Conservation (phyloP, 2,888 invertebrate species). For the Ametastegia equiseti region DNA sequence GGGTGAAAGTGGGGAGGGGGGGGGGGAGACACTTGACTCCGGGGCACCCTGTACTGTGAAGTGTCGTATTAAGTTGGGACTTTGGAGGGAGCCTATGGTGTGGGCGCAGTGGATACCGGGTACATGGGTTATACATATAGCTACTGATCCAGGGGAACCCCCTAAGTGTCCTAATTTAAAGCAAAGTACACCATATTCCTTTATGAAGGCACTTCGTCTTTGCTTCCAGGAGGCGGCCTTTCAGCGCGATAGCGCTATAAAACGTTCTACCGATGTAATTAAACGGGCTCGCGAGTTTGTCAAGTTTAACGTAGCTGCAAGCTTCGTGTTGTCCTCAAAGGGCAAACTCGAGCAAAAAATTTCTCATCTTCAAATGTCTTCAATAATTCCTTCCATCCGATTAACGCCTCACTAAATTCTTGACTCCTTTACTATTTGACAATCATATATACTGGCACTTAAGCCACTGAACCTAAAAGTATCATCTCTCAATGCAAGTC, state of each 20-base stretch:
- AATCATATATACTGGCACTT: no score
- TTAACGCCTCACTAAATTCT: no score
- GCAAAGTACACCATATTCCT: conserved; percentile 44
- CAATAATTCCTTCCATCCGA: neutral
- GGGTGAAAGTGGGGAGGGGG: neutral
- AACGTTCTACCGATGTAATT: conserved; percentile 42
- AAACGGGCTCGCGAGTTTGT: conserved; percentile 25
- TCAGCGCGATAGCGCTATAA: conserved; percentile 31
- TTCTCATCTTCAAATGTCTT: conserved; percentile 11
- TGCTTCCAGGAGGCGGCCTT: conserved; percentile 34
- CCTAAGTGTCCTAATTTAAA: conserved; percentile 44
- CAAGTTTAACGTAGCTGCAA: conserved; percentile 32
- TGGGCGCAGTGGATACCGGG: neutral
- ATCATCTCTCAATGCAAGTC: no score
- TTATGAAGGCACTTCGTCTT: conserved; percentile 45
- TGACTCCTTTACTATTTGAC: no score
- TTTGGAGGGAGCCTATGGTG: neutral
- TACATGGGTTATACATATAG: neutral
- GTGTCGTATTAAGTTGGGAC: conserved; percentile 12
- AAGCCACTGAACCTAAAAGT: no score
- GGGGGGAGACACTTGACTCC: neutral
- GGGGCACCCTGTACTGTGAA: neutral
- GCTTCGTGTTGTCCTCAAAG: conserved; percentile 27
- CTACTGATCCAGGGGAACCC: conserved; percentile 42
- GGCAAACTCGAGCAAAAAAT: neutral